A percentile compares a stretch with the other conserved stretches of the same genome.
Evolutionary conservation across 1,140 invertebrate species (phyloP).

Genomic region (Homarus americanus): DNA sequence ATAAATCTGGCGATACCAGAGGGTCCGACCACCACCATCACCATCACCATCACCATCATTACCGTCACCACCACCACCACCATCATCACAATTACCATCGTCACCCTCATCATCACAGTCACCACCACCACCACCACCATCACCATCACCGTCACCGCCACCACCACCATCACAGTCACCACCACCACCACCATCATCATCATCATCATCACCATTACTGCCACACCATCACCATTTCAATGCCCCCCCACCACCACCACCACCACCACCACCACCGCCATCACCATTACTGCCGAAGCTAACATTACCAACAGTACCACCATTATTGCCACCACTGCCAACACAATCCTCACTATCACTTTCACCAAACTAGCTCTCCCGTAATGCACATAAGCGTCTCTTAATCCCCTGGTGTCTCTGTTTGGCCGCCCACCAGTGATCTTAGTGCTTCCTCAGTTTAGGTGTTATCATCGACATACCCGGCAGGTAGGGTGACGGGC

Average conservation of each 20-base stretch:
- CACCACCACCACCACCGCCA: not conserved
- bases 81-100: not conserved
- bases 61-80: not conserved
- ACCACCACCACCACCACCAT: not conserved
- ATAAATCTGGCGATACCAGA: constrained; percentile 34
- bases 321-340: not conserved
- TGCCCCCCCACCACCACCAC: not conserved
- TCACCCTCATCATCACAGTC: not conserved
- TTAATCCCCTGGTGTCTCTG: too few relatives aligned
- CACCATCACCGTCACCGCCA: not conserved
- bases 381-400: too few relatives aligned
- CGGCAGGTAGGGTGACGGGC: too few relatives aligned
- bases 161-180: not conserved
- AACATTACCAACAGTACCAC: too few relatives aligned
- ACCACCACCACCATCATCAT: not conserved
- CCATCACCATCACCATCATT: not conserved
- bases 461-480: too few relatives aligned
- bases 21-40: not conserved
- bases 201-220: not conserved
- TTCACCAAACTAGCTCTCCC: too few relatives aligned
- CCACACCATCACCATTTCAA: not conserved
- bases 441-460: too few relatives aligned
- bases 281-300: not conserved
- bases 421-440: too few relatives aligned
- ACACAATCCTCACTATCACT: not conserved